Base-by-base conservation (phyloP, 2,888 invertebrate species). In the Dryococelus australis region DNA sequence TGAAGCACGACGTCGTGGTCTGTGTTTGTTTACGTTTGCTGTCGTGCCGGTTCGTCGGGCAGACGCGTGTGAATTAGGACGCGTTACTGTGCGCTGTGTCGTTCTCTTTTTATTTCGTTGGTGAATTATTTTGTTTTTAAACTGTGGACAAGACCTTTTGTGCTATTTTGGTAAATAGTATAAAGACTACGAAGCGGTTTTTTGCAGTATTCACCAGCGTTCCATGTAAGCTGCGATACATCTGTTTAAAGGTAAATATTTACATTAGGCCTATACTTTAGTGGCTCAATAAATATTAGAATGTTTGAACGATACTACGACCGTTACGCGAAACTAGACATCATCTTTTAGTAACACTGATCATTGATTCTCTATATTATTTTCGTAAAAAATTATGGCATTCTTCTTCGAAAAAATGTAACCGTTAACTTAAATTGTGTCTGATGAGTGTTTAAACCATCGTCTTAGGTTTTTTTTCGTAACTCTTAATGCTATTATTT, bases 11-110 rank as follows among this genome's bases (percentile, higher is more conserved):
- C 65, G 65, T n/a, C 65, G 65, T 65, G 65, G 65, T 65, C 65
- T 65, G 65, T 24, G 65, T 65, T 65, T 65, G 65, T 65, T 65
- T 65, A 65, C 65, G 20, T 65, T 65, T n/a, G n/a, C 65, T 65
- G 65, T 24, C 24, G 65, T 24, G 65, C 65, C 65, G 65, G 6
- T 2, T 65, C 65, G 65, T n/a, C 24, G n/a, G 24, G n/a, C 65
- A 65, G 24, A 8, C 65, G 65, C 24, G 65, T 65, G n/a, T 65
- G 65, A 65, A 65, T 20, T 47, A 65, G 16, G 65, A 65, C 65
- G 6, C 65, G 47, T 65, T 9, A 16, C 6, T 65, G 65, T 65
- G 65, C 65, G 16, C 65, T 20, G 65, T 24, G 65, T 65, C 65
- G n/a, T n/a, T 24, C 65, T 65, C n/a, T 65, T 65, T 47, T 65